Percentiles rank a stretch among this genome's conserved stretches.
These are phyloP conservation scores for Vulpes ferrilata DNA, from an alignment of 2,113 vertebrate species.

Conservation along the genomic window DNA sequence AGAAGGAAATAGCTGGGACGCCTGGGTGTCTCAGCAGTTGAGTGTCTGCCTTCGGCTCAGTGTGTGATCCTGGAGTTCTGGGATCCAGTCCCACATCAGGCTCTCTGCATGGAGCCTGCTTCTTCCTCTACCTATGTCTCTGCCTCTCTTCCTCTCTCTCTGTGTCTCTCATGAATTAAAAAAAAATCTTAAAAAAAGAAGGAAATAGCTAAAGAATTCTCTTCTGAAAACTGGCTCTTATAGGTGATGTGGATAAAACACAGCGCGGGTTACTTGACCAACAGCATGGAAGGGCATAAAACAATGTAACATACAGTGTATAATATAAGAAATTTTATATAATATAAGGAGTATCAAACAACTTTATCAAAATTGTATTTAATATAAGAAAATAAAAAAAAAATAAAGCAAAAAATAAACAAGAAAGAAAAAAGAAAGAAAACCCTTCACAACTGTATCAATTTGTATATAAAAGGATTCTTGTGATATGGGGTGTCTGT, in stretches of 20 bases:
- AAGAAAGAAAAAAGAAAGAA: not conserved
- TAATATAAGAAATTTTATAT: not conserved
- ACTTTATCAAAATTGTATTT: not conserved
- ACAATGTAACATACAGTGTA: not conserved
- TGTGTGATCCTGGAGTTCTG: no score
- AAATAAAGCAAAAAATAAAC: no score
- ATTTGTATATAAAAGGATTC: not conserved
- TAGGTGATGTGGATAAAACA: not conserved
- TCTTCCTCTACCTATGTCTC: no score
- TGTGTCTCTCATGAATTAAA: no score
- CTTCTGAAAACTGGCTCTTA: not conserved
- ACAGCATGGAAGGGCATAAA: not conserved
- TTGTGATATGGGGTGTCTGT: not conserved
- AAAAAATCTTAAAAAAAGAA: not conserved
- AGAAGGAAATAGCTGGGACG: not conserved
- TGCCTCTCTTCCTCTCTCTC: no score
- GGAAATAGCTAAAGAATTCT: not conserved
- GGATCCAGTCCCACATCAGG: no score
- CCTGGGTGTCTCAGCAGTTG: no score
- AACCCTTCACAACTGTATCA: not conserved
- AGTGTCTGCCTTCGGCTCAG: no score
- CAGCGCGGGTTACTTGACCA: not conserved
- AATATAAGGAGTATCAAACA: not conserved
- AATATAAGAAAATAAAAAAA: not conserved
- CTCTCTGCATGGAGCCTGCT: no score